phyloP scores from a whole-genome alignment of 2,888 invertebrate species.

The Cheilosia impressa region DNA sequence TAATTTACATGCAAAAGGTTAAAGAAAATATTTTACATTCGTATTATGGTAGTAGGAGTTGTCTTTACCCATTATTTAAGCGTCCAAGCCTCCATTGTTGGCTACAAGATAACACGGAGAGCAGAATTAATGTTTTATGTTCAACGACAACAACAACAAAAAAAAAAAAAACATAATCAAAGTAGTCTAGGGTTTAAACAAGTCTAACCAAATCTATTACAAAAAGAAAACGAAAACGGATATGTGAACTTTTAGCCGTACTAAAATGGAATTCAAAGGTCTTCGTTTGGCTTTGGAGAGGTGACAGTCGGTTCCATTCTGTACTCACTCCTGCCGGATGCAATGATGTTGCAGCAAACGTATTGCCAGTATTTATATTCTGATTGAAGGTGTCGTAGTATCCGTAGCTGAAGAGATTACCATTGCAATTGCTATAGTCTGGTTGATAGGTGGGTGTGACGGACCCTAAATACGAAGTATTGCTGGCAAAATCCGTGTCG shows the following conservation, averaged over 20 bases:
- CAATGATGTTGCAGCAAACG: conserved; percentile 54
- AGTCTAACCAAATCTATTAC: conserved; percentile 24
- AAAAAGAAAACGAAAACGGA: conserved; percentile 19
- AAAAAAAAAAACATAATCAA: conserved; percentile 37
- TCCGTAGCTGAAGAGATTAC: conserved; percentile 65
- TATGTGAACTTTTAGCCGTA: conserved; percentile 26
- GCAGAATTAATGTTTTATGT: conserved; percentile 67
- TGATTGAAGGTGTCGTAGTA: conserved; percentile 57
- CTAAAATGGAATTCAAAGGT: conserved; percentile 18
- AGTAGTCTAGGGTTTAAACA: conserved; percentile 38
- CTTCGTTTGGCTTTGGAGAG: conserved; percentile 7
- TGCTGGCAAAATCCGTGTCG: conserved; percentile 42
- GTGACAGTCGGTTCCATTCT: not conserved
- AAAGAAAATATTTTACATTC: conserved; percentile 7
- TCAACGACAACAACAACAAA: conserved; percentile 7
- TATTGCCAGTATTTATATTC: conserved; percentile 48
- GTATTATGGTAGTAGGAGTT: conserved; percentile 66
- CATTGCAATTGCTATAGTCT: conserved; percentile 53
- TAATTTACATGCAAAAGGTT: conserved; percentile 38
- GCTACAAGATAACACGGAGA: conserved; percentile 81
- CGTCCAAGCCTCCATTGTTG: conserved; percentile 84
- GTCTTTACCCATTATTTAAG: conserved; percentile 84
- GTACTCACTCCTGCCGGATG: conserved; percentile 62
- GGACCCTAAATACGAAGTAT: conserved; percentile 21
- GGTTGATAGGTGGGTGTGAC: conserved; percentile 19